A percentile compares a stretch with the other conserved stretches of the same genome.
Evolutionary conservation across 2,888 invertebrate genomes (phyloP).

Genomic region (Odontomyia ornata): DNA sequence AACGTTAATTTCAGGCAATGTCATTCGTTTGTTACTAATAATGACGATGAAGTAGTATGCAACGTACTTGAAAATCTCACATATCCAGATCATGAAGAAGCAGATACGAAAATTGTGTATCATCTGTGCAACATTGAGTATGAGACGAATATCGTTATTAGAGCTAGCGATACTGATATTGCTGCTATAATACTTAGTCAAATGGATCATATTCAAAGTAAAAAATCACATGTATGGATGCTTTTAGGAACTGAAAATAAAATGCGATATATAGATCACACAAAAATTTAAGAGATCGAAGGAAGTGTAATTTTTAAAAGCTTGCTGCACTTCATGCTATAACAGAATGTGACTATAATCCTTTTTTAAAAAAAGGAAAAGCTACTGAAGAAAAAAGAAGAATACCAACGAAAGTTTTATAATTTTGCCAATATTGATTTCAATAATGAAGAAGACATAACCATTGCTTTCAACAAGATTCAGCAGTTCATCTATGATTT

Average conservation of each 20-base stretch:
- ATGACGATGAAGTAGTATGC: background rate
- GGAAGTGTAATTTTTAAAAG: background rate
- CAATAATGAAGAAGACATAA: background rate
- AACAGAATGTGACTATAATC: background rate
- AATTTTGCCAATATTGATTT: background rate
- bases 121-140: conserved; percentile 54
- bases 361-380: too few species aligned
- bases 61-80: background rate
- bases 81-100: conserved; percentile 51
- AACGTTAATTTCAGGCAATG: conserved; percentile 27
- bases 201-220: background rate
- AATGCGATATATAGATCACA: background rate
- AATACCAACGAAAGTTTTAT: background rate
- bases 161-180: too few species aligned
- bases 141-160: too few species aligned
- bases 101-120: conserved; percentile 51
- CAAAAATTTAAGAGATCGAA: background rate
- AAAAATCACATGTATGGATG: conserved; percentile 1
- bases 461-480: background rate
- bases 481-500: conserved; percentile 8
- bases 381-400: background rate
- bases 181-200: conserved; percentile 10
- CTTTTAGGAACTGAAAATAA: conserved; percentile 13
- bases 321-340: conserved; percentile 13
- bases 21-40: background rate